phyloP scores from a whole-genome alignment of 2,888 invertebrate genomes.

The Ennomos erosarius region DNA sequence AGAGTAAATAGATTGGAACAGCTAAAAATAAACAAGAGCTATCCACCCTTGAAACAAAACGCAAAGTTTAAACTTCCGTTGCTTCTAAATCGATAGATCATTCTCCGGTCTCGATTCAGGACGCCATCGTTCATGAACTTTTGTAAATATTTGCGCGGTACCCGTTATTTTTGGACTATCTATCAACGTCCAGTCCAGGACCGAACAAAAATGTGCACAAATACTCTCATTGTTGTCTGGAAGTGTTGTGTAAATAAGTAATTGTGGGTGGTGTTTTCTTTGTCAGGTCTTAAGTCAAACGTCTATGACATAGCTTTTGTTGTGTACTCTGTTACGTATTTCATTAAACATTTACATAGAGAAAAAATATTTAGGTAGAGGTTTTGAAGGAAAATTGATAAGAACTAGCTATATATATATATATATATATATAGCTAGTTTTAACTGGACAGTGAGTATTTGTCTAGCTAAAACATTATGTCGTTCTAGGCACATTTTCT shows the following conservation, averaged over 20 bases:
- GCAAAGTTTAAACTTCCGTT: conserved; percentile 9
- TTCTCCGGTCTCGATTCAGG: conserved; percentile 35
- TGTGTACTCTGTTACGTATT: neutral
- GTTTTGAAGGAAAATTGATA: no score
- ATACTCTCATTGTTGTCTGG: conserved; percentile 19
- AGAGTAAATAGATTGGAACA: no score
- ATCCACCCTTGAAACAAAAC: conserved; percentile 6
- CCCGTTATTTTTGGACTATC: conserved; percentile 59
- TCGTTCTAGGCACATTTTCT: no score
- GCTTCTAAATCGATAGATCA: conserved; percentile 51
- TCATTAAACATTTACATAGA: neutral
- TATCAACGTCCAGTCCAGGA: conserved; percentile 62
- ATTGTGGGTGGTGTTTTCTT: conserved; percentile 8
- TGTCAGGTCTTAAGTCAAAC: no score
- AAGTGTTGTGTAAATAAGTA: conserved; percentile 21
- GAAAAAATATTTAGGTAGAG: no score
- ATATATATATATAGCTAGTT: no score
- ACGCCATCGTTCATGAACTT: conserved; percentile 42
- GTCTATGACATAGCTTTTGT: no score
- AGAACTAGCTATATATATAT: no score
- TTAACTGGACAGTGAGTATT: no score
- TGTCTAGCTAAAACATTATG: no score
- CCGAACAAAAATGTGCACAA: conserved; percentile 21
- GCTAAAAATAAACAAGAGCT: neutral
- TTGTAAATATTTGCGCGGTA: conserved; percentile 60